Evolutionary conservation across 2,797 vertebrate genomes (phyloP).

Genomic region (Pipistrellus pipistrellus): DNA sequence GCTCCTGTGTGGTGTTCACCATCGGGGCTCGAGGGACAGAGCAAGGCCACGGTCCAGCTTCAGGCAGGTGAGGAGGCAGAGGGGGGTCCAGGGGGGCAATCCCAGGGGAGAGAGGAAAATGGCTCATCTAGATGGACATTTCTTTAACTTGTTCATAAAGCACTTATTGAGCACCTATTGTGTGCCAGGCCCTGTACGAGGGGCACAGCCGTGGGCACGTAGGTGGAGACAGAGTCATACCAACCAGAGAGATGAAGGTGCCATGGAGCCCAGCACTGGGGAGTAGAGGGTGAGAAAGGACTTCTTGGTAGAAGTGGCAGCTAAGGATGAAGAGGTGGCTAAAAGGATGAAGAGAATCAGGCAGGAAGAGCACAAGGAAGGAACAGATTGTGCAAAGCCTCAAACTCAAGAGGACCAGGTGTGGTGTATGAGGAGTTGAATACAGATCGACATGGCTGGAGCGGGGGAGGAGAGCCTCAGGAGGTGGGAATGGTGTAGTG

Average conservation of each 20-base stretch:
- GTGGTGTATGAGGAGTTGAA: not conserved
- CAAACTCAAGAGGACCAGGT: not conserved
- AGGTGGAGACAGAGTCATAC: not conserved
- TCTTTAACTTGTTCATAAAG: not conserved
- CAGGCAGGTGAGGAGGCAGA: slow-evolving; percentile 82
- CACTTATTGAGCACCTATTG: not conserved
- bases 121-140: fast-evolving
- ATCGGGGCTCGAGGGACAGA: slow-evolving; percentile 87
- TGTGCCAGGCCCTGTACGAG: not conserved
- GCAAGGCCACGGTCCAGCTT: slow-evolving; percentile 23
- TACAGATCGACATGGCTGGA: not conserved
- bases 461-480: not conserved
- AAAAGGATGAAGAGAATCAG: not conserved
- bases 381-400: not conserved
- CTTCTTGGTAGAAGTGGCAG: not conserved
- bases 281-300: not conserved
- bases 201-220: not conserved
- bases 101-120: not conserved
- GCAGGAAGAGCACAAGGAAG: not conserved
- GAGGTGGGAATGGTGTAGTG: not conserved
- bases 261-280: not conserved
- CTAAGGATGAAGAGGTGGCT: not conserved
- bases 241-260: not conserved
- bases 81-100: not conserved
- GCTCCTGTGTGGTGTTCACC: slow-evolving; percentile 88